Percentiles rank a stretch among this genome's conserved stretches.
Conservation (phyloP, 2,797 vertebrate genomes). For the Strix occidentalis region DNA sequence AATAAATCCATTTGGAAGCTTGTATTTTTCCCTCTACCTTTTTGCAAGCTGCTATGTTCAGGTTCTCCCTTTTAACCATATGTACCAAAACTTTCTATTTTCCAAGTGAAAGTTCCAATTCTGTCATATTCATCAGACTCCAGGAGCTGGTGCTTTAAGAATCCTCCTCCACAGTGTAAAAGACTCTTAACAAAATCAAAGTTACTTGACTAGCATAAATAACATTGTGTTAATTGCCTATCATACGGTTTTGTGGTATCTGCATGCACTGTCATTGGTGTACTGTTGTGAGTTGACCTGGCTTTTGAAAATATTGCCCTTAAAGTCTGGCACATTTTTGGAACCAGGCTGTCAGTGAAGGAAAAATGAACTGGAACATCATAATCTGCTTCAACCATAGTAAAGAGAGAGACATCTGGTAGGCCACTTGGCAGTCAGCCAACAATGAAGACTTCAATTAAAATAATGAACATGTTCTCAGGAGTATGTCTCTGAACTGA, state of each 20-base stretch:
- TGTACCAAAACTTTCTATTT: neutral
- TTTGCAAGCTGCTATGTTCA: neutral
- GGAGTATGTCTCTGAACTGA: slow-evolving; percentile 69
- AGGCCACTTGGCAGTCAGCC: slow-evolving; percentile 79
- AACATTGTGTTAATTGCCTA: slow-evolving; percentile 54
- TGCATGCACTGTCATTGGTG: slow-evolving; percentile 49
- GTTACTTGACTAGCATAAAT: slow-evolving; percentile 17
- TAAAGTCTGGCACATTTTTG: slow-evolving; percentile 72
- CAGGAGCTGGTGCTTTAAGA: neutral
- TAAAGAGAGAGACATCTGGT: slow-evolving; percentile 80
- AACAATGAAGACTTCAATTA: slow-evolving; percentile 77
- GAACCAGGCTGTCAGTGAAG: slow-evolving; percentile 74
- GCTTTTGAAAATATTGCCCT: slow-evolving; percentile 69
- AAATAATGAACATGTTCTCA: slow-evolving; percentile 80
- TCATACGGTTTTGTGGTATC: slow-evolving; percentile 60
- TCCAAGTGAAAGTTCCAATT: neutral
- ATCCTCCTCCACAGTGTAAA: neutral
- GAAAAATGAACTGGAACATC: slow-evolving; percentile 77
- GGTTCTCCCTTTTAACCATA: neutral
- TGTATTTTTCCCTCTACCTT: rapidly evolving
- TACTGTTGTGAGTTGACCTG: slow-evolving; percentile 64
- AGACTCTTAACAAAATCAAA: slow-evolving; percentile 7
- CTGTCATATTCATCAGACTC: neutral
- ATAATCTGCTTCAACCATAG: slow-evolving; percentile 75
- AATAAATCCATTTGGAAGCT: neutral